A percentile compares a stretch with the other conserved stretches of the same genome.
These are phyloP conservation scores for Ciconia nigra DNA, from an alignment of 2,797 vertebrate species.

Conservation along the genomic window DNA sequence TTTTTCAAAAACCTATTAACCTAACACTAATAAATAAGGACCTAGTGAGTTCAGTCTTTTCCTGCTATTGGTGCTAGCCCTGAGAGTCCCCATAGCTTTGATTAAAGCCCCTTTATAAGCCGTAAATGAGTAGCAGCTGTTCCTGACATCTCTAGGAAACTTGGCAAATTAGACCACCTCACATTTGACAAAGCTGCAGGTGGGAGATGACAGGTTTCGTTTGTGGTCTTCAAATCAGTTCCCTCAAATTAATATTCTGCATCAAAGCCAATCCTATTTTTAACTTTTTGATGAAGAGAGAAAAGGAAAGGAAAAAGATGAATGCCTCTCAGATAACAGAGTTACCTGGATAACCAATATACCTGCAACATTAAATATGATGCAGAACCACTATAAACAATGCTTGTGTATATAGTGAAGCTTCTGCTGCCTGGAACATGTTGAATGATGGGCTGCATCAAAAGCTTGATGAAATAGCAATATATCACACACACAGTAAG, in stretches of 20 bases:
- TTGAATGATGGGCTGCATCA: conserved; percentile 30
- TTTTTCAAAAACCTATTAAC: conserved; percentile 25
- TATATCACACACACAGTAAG: not conserved
- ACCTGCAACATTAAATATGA: not conserved
- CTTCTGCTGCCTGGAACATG: not conserved
- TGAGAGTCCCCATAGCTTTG: not conserved
- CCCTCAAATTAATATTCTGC: not conserved
- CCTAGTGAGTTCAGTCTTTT: not conserved
- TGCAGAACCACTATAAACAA: not conserved
- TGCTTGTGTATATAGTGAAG: not conserved
- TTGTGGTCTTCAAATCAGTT: conserved; percentile 25
- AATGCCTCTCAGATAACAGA: not conserved
- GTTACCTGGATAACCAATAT: not conserved
- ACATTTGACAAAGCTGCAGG: not conserved
- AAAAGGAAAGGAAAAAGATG: not conserved
- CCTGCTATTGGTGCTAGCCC: not conserved
- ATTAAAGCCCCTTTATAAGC: not conserved
- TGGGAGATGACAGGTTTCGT: not conserved
- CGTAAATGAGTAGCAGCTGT: not conserved
- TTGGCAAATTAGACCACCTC: conserved; percentile 5
- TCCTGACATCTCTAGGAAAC: not conserved
- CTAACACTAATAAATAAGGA: not conserved
- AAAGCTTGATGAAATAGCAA: conserved; percentile 1
- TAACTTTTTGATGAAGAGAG: conserved; percentile 11
- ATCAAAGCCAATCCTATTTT: not conserved